Evolutionary conservation across 2,113 vertebrate species (phyloP).

Genomic region (Amia ocellicauda): DNA sequence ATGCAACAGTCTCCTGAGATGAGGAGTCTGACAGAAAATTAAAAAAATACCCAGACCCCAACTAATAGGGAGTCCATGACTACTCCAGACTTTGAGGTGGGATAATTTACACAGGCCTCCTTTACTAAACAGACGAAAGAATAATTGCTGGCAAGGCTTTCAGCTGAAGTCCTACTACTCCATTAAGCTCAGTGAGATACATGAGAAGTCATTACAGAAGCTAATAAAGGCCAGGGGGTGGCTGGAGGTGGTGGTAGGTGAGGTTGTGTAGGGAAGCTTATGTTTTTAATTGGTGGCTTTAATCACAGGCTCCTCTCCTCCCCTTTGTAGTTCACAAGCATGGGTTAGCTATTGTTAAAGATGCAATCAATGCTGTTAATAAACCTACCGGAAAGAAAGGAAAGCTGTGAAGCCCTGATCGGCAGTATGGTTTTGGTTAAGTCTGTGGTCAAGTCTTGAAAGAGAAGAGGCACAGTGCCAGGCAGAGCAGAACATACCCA

Average conservation of each 20-base stretch:
- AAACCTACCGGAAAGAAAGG: constrained; percentile 13
- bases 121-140: constrained; percentile 32
- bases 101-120: constrained; percentile 40
- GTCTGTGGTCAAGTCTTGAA: constrained; percentile 63
- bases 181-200: constrained; percentile 37
- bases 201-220: constrained; percentile 29
- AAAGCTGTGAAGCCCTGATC: background rate
- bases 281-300: constrained; percentile 24
- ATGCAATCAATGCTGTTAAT: constrained; percentile 28
- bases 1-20: too few relatives aligned
- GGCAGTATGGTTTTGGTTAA: constrained; percentile 61
- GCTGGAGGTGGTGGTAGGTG: constrained; percentile 3
- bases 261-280: constrained; percentile 14
- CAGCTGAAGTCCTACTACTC: constrained; percentile 22
- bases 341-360: constrained; percentile 28
- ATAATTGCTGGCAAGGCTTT: constrained; percentile 33
- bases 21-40: too few relatives aligned
- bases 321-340: constrained; percentile 16
- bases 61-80: too few relatives aligned
- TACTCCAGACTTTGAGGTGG: too few relatives aligned
- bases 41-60: too few relatives aligned
- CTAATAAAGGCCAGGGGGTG: constrained; percentile 6
- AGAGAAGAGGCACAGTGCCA: constrained; percentile 50
- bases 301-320: constrained; percentile 25
- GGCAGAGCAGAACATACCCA: constrained; percentile 61